phyloP scores from a whole-genome alignment of 37 sponge, comb jelly and placozoan species.

The Bolinopsis microptera region DNA sequence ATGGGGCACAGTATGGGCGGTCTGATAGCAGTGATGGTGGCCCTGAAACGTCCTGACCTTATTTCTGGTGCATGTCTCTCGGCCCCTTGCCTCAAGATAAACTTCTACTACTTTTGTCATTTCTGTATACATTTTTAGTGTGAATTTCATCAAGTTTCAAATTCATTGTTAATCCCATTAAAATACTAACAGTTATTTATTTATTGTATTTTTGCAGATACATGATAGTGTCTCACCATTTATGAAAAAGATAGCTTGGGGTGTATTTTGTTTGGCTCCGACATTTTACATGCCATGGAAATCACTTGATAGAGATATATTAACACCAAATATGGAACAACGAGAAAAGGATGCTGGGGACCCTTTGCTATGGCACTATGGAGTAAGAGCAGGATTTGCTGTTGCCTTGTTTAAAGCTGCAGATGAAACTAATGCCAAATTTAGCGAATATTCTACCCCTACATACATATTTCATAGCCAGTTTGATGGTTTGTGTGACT shows the following conservation, averaged over 20 bases:
- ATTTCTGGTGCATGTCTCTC: constrained; percentile 27
- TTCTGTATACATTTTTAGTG: neutral
- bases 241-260: constrained; percentile 43
- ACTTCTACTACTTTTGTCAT: too few species aligned
- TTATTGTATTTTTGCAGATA: neutral
- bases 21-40: neutral
- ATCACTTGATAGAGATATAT: neutral
- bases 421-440: neutral
- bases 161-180: too few species aligned
- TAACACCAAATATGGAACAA: constrained; percentile 44
- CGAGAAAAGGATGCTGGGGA: constrained; percentile 1
- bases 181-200: neutral
- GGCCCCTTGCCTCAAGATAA: constrained; percentile 51
- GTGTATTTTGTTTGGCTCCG: neutral
- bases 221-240: constrained; percentile 49
- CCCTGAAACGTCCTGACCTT: constrained; percentile 6
- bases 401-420: constrained; percentile 1
- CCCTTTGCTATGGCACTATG: constrained; percentile 54
- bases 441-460: neutral
- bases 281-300: constrained; percentile 56
- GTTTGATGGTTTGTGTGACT: constrained; percentile 55
- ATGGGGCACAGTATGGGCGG: constrained; percentile 65
- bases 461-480: constrained; percentile 35
- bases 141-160: neutral
- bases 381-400: constrained; percentile 24